Evolutionary conservation across 2,797 vertebrate genomes (phyloP).

Genomic region (Lacerta viridis): DNA sequence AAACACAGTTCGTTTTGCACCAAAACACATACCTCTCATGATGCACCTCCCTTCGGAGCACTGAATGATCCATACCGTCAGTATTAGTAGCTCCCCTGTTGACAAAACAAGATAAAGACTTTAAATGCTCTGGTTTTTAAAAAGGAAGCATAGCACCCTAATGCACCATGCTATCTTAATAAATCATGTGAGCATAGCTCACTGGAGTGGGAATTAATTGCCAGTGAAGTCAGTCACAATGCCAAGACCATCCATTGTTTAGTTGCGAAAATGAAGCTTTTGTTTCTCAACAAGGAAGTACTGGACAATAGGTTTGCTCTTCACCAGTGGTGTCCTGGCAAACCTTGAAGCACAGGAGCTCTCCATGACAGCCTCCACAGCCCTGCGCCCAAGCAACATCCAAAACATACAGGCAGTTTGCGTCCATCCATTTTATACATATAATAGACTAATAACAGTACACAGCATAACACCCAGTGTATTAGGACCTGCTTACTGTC

Average conservation of each 20-base stretch:
- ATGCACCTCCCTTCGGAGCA: slow-evolving; percentile 89
- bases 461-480: too few relatives aligned
- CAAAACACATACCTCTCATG: slow-evolving; percentile 85
- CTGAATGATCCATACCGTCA: slow-evolving; percentile 89
- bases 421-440: neutral
- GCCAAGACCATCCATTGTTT: neutral
- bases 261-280: neutral
- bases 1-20: slow-evolving; percentile 28
- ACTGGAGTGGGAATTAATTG: neutral
- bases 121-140: slow-evolving; percentile 4
- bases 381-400: neutral
- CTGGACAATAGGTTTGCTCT: neutral
- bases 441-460: neutral
- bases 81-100: slow-evolving; percentile 25
- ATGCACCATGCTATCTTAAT: neutral
- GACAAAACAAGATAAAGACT: slow-evolving; percentile 44
- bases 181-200: neutral
- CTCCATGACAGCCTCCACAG: too few relatives aligned
- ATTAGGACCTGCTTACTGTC: too few relatives aligned
- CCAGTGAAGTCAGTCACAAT: slow-evolving; percentile 15
- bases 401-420: neutral
- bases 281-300: slow-evolving; percentile 14
- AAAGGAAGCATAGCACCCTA: slow-evolving; percentile 7
- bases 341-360: neutral
- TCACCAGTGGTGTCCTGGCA: neutral